These are phyloP conservation scores for Anneissia japonica DNA, from an alignment of 35 echinoderm and acorn worm genomes.

Conservation along the genomic window DNA sequence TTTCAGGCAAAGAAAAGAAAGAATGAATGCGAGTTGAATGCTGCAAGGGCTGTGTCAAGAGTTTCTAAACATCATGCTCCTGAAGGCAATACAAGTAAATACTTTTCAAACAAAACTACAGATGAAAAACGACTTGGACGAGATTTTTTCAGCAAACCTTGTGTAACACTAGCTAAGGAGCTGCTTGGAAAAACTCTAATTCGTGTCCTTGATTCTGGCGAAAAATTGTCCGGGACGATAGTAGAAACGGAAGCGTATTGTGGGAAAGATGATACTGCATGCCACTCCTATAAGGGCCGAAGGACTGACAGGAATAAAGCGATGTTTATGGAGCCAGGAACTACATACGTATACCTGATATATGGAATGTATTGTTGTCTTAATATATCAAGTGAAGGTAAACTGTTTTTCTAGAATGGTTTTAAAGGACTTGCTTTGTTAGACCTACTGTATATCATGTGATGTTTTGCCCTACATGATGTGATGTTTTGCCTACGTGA, in stretches of 20 bases:
- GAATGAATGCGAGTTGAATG: not conserved
- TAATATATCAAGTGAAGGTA: conserved; percentile 86
- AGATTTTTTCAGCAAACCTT: conserved; percentile 55
- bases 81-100: not conserved
- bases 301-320: conserved; percentile 33
- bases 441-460: no score
- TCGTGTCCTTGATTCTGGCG: conserved; percentile 24
- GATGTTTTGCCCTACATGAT: no score
- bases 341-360: conserved; percentile 79
- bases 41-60: not conserved
- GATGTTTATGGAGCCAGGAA: conserved; percentile 88
- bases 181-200: conserved; percentile 78
- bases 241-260: conserved; percentile 90
- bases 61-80: not conserved
- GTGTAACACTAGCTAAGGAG: conserved; percentile 55
- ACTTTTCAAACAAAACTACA: not conserved
- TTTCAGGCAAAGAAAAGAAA: not conserved
- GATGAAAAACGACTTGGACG: conserved; percentile 7
- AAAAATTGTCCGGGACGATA: conserved; percentile 56
- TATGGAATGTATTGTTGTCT: conserved; percentile 92
- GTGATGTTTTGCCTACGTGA: no score
- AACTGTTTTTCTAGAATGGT: not conserved
- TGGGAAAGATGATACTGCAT: conserved; percentile 61
- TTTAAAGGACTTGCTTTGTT: no score
- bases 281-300: conserved; percentile 60